Evolutionary conservation across 53 echinoderm and acorn worm species (phyloP), one percentile per base, ranked within the genome.

Genomic region (Arbacia lixula): DNA sequence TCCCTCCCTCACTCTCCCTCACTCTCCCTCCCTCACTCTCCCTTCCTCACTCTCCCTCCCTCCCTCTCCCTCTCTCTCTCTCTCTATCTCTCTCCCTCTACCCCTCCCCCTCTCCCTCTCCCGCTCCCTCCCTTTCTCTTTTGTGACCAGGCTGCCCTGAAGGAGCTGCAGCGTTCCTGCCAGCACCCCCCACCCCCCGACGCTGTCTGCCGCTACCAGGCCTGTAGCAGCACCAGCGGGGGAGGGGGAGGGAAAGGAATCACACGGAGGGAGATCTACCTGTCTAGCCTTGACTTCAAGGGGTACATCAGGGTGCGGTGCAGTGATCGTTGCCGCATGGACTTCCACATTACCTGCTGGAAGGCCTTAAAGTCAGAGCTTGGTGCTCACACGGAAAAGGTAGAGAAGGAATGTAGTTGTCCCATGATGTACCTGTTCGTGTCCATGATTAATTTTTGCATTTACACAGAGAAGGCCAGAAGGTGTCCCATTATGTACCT

Each of bases 201-300:
- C 36, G 91, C 96, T 21, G 20, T 36, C 58, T 96, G 96, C 53
- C 86, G 91, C 17, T 80, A 87, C 26, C n/a, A 43, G 2, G 43
- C 81, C 11, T 93, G 93, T 83, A 68, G 79, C 41, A 38, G 60
- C 34, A n/a, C n/a, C n/a, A n/a, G n/a, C n/a, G n/a, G n/a, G n/a
- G n/a, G n/a, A n/a, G n/a, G n/a, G n/a, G n/a, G n/a, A n/a, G n/a
- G n/a, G n/a, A n/a, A n/a, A n/a, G n/a, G n/a, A n/a, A n/a, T n/a
- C n/a, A n/a, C n/a, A n/a, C 72, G 84, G 40, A 85, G 77, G 2
- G 91, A 96, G 68, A 94, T 96, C 50, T 96, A 96, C 78, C 68
- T 94, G 32, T 91, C 89, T 11, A 93, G 93, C 36, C 67, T 89
- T 28, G 93, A 91, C n/a, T 96, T 95, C 85, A 93, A 90, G 57